A percentile compares a stretch with the other conserved stretches of the same genome.
Evolutionary conservation across 2,888 invertebrate species (phyloP).

Genomic region (Tuta absoluta): DNA sequence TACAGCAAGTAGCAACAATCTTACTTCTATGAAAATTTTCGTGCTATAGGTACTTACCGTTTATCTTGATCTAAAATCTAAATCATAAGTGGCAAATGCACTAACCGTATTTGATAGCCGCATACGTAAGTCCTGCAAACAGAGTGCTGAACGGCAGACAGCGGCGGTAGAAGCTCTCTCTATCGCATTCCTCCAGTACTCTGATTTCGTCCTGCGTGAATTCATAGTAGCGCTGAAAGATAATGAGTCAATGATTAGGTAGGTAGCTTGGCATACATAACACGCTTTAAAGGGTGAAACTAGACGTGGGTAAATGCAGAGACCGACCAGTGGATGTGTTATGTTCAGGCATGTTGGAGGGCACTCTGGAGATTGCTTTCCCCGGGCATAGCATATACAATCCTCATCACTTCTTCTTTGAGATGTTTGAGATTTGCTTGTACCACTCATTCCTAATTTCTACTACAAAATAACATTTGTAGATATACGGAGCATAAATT

Average conservation of each 20-base stretch:
- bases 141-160: conserved; percentile 85
- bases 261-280: not conserved
- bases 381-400: conserved; percentile 41
- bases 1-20: conserved; percentile 32
- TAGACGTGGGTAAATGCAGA: not conserved
- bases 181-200: conserved; percentile 87
- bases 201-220: conserved; percentile 87
- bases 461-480: too few species aligned
- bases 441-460: conserved; percentile 54
- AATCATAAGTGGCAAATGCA: not conserved
- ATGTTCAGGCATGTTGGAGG: conserved; percentile 59
- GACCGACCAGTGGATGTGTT: conserved; percentile 68
- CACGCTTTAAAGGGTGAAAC: not conserved
- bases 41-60: conserved; percentile 47
- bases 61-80: conserved; percentile 21
- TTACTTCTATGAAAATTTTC: conserved; percentile 69
- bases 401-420: conserved; percentile 41
- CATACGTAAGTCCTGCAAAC: conserved; percentile 83
- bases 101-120: conserved; percentile 84
- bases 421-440: not conserved
- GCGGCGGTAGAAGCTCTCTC: conserved; percentile 88
- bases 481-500: conserved; percentile 34
- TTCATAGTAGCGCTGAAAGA: conserved; percentile 79
- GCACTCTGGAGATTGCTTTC: conserved; percentile 38
- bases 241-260: not conserved